These are phyloP conservation scores for Crotalus helleri DNA, from an alignment of 2,113 vertebrate species.

Conservation along the genomic window DNA sequence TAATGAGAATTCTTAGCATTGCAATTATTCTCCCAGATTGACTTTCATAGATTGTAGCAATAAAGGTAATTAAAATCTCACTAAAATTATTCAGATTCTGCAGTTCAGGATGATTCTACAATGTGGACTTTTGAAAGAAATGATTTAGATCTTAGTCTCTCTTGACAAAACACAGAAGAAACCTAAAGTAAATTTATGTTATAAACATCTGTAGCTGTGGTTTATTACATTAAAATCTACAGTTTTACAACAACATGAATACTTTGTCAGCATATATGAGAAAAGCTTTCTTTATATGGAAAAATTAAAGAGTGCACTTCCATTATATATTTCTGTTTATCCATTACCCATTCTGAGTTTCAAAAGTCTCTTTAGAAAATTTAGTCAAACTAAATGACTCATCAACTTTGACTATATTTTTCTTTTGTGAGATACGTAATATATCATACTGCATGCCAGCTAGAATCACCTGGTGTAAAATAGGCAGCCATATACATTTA, in stretches of 20 bases:
- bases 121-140: background rate
- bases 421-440: background rate
- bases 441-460: background rate
- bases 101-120: background rate
- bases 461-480: background rate
- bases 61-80: background rate
- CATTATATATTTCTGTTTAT: background rate
- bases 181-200: background rate
- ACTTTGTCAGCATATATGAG: background rate
- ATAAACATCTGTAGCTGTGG: background rate
- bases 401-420: background rate
- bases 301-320: constrained; percentile 17
- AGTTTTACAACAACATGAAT: background rate
- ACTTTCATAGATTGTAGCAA: background rate
- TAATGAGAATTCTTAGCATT: background rate
- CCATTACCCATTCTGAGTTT: constrained; percentile 11
- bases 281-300: background rate
- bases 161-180: background rate
- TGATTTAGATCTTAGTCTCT: accelerated
- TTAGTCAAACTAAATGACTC: constrained; percentile 23
- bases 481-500: background rate
- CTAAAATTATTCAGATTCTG: constrained; percentile 8
- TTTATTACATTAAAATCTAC: background rate
- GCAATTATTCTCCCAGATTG: background rate
- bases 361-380: constrained; percentile 8